Conservation (phyloP, 2,113 vertebrate species). For the Cephalopterus ornatus region DNA sequence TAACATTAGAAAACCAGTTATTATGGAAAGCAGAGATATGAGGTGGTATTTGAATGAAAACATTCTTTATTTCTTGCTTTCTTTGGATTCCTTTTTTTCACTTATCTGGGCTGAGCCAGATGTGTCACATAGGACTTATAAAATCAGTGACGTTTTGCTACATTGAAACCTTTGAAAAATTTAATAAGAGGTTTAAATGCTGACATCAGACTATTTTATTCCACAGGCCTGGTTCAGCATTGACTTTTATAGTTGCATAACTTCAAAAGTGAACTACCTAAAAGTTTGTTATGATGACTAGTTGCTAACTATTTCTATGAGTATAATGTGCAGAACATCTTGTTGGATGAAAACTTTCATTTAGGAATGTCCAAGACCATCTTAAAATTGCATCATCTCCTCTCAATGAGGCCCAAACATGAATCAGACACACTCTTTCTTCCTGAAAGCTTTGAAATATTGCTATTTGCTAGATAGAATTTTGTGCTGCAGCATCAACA, state of each 20-base stretch:
- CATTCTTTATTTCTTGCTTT: neutral
- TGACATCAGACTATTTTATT: neutral
- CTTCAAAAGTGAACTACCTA: neutral
- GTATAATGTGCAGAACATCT: neutral
- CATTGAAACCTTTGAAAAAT: neutral
- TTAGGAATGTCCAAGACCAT: neutral
- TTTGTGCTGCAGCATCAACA: neutral
- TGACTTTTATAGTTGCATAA: neutral
- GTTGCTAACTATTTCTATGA: neutral
- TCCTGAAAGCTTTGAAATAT: neutral
- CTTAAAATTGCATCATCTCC: neutral
- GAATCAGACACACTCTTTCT: neutral
- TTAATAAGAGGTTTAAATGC: neutral
- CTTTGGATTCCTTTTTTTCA: neutral
- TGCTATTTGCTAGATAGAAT: neutral
- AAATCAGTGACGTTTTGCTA: neutral
- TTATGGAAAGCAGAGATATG: neutral
- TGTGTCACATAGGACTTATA: neutral
- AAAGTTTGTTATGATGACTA: neutral
- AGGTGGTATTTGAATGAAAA: neutral
- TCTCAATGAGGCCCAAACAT: neutral
- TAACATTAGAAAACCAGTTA: neutral
- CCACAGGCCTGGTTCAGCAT: neutral
- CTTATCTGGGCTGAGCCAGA: neutral
- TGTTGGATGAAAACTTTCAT: neutral